Base-by-base conservation (phyloP, 2,113 vertebrate species). In the Callaeas wilsoni region DNA sequence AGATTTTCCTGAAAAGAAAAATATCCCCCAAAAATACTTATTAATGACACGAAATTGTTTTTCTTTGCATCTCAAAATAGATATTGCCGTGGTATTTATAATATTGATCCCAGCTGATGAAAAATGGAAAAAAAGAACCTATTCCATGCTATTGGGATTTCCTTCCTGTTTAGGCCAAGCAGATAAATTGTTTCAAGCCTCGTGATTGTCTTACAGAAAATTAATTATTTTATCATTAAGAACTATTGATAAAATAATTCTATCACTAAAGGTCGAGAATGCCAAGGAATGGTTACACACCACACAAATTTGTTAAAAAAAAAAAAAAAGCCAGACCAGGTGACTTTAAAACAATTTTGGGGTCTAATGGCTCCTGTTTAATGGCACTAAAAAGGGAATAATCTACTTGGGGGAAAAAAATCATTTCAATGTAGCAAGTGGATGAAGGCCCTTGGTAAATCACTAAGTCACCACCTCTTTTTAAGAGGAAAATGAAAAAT, bases 1-100 rank as follows among this genome's bases (percentile, higher is more conserved):
- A 44, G 85, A 46, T 94, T 98, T 98, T 78, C 98, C 99, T 97
- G 83, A 44, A 93, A 96, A 81, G 52, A 71, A 86, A 94, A 88
- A 37, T 8, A 56, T 67, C 49, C 39, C 46, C 25, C 55, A n/a
- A 13, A 89, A 73, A 56, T 47, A 25, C 25, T 88, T 77, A 78
- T 63, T 75, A 76, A 64, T 52, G 50, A 10, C 16, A 37, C 25
- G 10, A 80, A 79, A n/a, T 1, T 25, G 8, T 7, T 67, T 59
- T 63, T 52, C 6, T 68, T 52, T 60, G n/a, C 65, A 50, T 4
- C 3, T 19, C 8, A 46, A 74, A 52, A 39, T 10, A n/a, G 13
- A 1, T 46, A 57, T 50, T 90, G 20, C 56, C 17, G 16, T 15
- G 7, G 9, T 35, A 77, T 46, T 93, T 57, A 53, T 16, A 22